These are phyloP conservation scores for Platycheirus rosarum DNA, from an alignment of 2,888 invertebrate genomes.

Conservation along the genomic window DNA sequence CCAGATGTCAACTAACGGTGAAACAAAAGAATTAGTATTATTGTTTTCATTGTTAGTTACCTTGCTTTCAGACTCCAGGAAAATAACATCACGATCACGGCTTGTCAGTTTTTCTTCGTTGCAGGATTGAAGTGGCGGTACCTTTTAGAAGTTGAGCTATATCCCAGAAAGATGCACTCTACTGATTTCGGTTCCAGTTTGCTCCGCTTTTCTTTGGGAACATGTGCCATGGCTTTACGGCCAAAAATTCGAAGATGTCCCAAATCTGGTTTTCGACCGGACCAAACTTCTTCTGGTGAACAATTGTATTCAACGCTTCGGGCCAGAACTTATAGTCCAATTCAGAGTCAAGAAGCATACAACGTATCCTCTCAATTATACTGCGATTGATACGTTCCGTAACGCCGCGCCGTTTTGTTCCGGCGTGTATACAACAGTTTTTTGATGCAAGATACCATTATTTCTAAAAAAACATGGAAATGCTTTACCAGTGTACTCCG, in stretches of 20 bases:
- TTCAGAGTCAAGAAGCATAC: not conserved
- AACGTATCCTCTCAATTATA: slow-evolving; percentile 52
- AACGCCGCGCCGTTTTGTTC: slow-evolving; percentile 74
- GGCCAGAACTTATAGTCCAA: slow-evolving; percentile 8
- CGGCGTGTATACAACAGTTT: slow-evolving; percentile 66
- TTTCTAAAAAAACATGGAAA: slow-evolving; percentile 63
- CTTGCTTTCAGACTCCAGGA: slow-evolving; percentile 44
- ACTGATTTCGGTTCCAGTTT: not conserved
- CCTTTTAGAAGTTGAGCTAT: slow-evolving; percentile 37
- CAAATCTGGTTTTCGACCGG: slow-evolving; percentile 6
- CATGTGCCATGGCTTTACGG: not conserved
- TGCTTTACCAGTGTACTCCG: slow-evolving; percentile 57
- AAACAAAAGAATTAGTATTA: not conserved
- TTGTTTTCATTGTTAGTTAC: not conserved
- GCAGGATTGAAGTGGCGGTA: slow-evolving; percentile 44
- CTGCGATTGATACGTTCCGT: slow-evolving; percentile 72
- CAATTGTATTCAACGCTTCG: not conserved
- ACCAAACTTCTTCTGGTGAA: slow-evolving; percentile 9
- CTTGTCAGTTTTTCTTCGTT: slow-evolving; percentile 44
- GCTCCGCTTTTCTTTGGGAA: not conserved
- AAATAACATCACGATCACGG: slow-evolving; percentile 60
- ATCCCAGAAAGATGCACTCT: no score
- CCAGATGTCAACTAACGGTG: not conserved
- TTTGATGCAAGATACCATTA: slow-evolving; percentile 72
- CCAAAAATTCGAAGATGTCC: not conserved